A percentile compares a stretch with the other conserved stretches of the same genome.
These are phyloP conservation scores for Rhynchotus rufescens DNA, from an alignment of 2,797 vertebrate species.

Conservation along the genomic window DNA sequence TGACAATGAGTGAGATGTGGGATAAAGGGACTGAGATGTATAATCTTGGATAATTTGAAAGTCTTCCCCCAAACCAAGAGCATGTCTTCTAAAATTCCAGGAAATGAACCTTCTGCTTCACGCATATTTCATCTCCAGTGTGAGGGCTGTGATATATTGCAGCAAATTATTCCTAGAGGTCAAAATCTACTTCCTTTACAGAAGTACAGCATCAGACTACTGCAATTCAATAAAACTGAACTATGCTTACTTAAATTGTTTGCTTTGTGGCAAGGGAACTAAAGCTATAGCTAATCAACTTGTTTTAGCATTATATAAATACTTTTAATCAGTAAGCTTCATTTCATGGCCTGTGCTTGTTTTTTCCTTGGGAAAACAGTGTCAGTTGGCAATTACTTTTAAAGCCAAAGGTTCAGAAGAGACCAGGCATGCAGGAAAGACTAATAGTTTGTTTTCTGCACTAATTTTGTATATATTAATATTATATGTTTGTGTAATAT, in stretches of 20 bases:
- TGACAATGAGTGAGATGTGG: background rate
- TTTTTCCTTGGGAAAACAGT: background rate
- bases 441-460: fast-evolving
- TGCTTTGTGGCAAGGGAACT: background rate
- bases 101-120: background rate
- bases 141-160: background rate
- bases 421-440: fast-evolving
- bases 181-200: background rate
- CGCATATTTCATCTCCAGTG: background rate
- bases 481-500: background rate
- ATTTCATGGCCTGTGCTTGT: background rate
- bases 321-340: background rate
- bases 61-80: background rate
- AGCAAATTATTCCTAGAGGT: background rate
- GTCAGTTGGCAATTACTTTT: background rate
- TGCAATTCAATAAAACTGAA: background rate
- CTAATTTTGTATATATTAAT: background rate
- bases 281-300: background rate
- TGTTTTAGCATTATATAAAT: background rate
- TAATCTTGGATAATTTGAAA: background rate
- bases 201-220: background rate
- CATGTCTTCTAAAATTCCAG: background rate
- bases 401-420: background rate
- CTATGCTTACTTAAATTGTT: background rate
- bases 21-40: background rate